Conservation (phyloP, 2,888 invertebrate genomes). For the Nomada ferruginata region DNA sequence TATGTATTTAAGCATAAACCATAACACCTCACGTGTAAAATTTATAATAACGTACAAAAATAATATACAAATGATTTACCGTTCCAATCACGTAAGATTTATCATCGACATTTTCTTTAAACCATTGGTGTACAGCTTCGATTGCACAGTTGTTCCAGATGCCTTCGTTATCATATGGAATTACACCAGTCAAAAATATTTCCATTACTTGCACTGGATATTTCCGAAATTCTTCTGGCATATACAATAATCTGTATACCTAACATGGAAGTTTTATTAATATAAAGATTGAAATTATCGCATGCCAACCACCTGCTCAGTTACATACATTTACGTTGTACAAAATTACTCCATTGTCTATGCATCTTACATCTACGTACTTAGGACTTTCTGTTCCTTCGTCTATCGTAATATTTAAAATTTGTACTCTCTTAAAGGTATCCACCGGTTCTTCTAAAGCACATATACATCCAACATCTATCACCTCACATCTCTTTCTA, state of each 20-base stretch:
- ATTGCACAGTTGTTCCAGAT: constrained; percentile 85
- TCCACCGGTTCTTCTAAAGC: constrained; percentile 85
- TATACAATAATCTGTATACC: constrained; percentile 79
- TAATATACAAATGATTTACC: constrained; percentile 58
- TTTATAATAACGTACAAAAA: background rate
- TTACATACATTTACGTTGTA: constrained; percentile 58
- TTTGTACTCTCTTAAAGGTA: constrained; percentile 86
- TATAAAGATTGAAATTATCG: background rate
- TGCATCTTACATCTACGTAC: constrained; percentile 85
- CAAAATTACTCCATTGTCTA: constrained; percentile 86
- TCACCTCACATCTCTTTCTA: constrained; percentile 64
- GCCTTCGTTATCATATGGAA: constrained; percentile 86
- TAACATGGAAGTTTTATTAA: constrained; percentile 45
- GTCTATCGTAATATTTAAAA: constrained; percentile 84
- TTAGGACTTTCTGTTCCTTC: constrained; percentile 73
- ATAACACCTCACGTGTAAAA: background rate
- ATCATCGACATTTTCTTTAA: constrained; percentile 71
- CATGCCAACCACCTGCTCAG: background rate
- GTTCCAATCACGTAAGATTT: constrained; percentile 79
- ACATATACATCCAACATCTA: constrained; percentile 86
- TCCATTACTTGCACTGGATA: constrained; percentile 85
- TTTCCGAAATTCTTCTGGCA: constrained; percentile 83
- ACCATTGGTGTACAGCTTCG: constrained; percentile 82
- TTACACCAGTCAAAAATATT: constrained; percentile 85
- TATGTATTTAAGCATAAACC: constrained; percentile 61